Conservation (phyloP, 2,888 invertebrate genomes). For the Patella pellucida region DNA sequence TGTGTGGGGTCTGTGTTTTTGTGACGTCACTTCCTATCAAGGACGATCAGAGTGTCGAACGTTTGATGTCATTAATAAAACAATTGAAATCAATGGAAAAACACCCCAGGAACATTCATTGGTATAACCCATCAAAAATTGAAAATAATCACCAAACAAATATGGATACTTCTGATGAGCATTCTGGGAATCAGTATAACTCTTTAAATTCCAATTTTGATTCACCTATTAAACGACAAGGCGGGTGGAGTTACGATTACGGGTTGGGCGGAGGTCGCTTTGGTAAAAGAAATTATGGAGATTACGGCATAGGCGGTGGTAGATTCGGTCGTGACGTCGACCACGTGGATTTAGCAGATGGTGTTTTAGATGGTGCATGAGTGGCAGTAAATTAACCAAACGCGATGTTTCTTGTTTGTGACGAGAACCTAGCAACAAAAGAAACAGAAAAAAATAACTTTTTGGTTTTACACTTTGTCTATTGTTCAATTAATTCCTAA, state of each 20-base stretch:
- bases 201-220: constrained; percentile 25
- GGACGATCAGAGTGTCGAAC: constrained; percentile 15
- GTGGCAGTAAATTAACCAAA: not conserved
- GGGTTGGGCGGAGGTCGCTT: constrained; percentile 68
- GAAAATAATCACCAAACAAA: not conserved
- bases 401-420: too few species aligned
- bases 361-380: not conserved
- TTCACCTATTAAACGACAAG: constrained; percentile 56
- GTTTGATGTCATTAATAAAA: constrained; percentile 19
- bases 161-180: not conserved
- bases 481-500: too few species aligned
- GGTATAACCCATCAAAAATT: not conserved
- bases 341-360: constrained; percentile 51
- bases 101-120: constrained; percentile 3
- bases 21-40: constrained; percentile 24
- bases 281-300: constrained; percentile 59
- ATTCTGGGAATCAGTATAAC: constrained; percentile 1
- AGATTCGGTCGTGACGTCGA: constrained; percentile 63
- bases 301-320: constrained; percentile 63
- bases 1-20: constrained; percentile 13
- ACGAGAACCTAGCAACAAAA: too few species aligned
- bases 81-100: constrained; percentile 19
- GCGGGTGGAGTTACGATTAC: constrained; percentile 66
- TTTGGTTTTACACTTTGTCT: too few species aligned
- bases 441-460: too few species aligned